Evolutionary conservation across 2,888 invertebrate species (phyloP), one percentile per base, ranked within the genome.

Genomic region (Omphaloscelis lunosa): DNA sequence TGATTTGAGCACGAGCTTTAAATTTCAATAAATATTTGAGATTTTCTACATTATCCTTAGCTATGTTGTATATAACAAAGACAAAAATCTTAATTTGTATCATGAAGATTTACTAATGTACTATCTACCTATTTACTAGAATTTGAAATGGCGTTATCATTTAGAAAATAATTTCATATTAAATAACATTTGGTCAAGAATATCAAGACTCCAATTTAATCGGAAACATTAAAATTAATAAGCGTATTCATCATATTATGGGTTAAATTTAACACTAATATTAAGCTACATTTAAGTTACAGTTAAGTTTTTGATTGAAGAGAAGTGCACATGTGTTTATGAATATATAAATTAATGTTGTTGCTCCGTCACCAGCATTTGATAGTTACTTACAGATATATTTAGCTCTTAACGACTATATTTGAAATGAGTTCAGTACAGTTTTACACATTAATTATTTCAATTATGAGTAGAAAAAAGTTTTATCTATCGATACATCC

Each of bases 221-320:
- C 96, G 96, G 96, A 96, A 95, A 95, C 92, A 95, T 96, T 96
- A 96, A 96, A 96, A 96, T 96, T 96, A 96, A 96, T 96, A 96
- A 96, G 96, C 96, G 96, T 96, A 96, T 95, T 95, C 94, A 95
- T 96, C 93, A 96, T 96, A 82, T 84, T 82, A 95, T 94, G 95
- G 95, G 94, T 95, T 95, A 94, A 92, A 86, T 89, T 93, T 93
- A 92, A 92, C 87, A 92, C 94, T 95, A 94, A 91, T 83, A 87
- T 90, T 92, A 92, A 87, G 89, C 91, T 93, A 93, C 86, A 83
- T 80, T 82, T 84, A 87, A 85, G 79, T 88, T 87, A 87, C 62
- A 89, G 81, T 78, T 85, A 87, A 76, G 82, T 87, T 89, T 84
- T 87, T 84, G 88, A 89, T 90, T 81, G 89, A 90, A 91, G 90